Conservation (phyloP, 1,140 invertebrate genomes). For the Papilio glaucus region DNA sequence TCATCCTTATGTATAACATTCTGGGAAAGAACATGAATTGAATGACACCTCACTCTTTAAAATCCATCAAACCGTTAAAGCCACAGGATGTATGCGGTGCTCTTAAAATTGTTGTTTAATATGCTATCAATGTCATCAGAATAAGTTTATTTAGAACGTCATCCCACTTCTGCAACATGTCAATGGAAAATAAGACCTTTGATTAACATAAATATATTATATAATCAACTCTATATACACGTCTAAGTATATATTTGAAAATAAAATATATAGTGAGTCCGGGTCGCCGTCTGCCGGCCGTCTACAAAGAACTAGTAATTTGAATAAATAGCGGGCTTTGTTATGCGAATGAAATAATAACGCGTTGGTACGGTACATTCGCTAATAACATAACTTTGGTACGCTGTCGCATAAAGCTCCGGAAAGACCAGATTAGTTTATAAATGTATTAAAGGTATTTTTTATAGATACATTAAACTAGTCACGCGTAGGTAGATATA, state of each 20-base stretch:
- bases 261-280: not conserved
- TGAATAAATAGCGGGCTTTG: constrained; percentile 13
- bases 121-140: no score
- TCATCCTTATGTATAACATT: no score
- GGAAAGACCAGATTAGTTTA: not conserved
- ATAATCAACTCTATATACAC: not conserved
- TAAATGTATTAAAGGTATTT: not conserved
- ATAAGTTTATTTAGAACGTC: no score
- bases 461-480: not conserved
- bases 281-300: not conserved
- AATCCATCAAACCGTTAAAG: no score
- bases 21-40: no score
- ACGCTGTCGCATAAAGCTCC: not conserved
- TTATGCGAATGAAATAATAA: constrained; percentile 19
- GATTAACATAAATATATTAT: not conserved
- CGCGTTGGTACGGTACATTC: not conserved
- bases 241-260: not conserved
- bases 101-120: no score
- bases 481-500: no score
- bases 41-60: no score
- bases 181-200: no score
- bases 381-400: constrained; percentile 8
- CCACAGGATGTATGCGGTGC: no score
- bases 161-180: no score
- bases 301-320: constrained; percentile 2